A percentile compares a stretch with the other conserved stretches of the same genome.
Evolutionary conservation across 2,888 invertebrate species (phyloP).

Genomic region (Cephus rjabovi): DNA sequence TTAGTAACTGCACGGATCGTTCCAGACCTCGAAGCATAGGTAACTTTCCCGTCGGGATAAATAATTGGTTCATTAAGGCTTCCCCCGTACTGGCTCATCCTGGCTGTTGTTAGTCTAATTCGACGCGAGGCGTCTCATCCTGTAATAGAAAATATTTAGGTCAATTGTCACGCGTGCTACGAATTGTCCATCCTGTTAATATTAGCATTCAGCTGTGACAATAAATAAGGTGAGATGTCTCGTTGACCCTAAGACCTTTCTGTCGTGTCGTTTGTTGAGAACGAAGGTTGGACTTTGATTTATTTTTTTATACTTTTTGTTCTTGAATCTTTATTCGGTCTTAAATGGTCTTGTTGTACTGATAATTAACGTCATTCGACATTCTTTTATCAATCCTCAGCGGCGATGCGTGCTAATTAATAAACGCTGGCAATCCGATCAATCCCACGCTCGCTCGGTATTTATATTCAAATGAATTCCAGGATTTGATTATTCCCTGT

Average conservation of each 20-base stretch:
- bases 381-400: not conserved
- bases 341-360: not conserved
- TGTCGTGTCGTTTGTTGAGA: not conserved
- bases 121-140: conserved; percentile 33
- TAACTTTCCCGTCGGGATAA: conserved; percentile 20
- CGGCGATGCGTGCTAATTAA: not conserved
- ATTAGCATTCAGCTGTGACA: not conserved
- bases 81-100: conserved; percentile 37
- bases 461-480: not conserved
- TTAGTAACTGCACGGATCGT: not conserved
- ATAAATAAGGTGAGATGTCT: not conserved
- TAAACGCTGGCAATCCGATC: not conserved
- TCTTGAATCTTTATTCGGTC: not conserved
- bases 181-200: conserved; percentile 11
- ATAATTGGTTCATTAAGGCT: conserved; percentile 46
- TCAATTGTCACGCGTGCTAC: conserved; percentile 39
- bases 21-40: not conserved
- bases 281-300: not conserved
- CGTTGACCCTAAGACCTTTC: not conserved
- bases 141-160: conserved; percentile 34
- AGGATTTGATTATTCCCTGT: not conserved
- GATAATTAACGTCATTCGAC: not conserved
- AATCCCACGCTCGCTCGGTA: not conserved
- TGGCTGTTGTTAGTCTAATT: conserved; percentile 35
- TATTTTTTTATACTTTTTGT: not conserved